phyloP scores from a whole-genome alignment of 2,888 invertebrate species.

The Liodrosophila aerea region DNA sequence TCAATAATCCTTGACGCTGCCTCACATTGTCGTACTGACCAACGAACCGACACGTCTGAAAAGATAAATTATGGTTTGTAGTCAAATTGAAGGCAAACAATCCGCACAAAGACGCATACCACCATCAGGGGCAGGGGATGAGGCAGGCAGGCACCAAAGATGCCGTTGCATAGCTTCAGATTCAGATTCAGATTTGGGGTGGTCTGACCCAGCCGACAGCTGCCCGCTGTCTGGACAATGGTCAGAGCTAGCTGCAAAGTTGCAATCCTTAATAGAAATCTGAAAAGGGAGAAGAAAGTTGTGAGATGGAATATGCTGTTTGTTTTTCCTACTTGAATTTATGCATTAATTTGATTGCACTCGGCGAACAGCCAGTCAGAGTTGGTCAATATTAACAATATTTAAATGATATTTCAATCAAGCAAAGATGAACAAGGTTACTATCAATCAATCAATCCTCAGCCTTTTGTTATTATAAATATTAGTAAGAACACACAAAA shows the following conservation, averaged over 20 bases:
- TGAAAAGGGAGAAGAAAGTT: conserved; percentile 4
- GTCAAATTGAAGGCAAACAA: conserved; percentile 81
- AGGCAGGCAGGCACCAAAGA: not conserved
- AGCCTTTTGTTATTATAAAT: no score
- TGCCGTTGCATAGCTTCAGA: conserved; percentile 23
- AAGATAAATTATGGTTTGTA: conserved; percentile 82
- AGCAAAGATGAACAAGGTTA: not conserved
- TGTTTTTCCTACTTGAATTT: conserved; percentile 48
- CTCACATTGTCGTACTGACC: conserved; percentile 78
- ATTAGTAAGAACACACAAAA: no score
- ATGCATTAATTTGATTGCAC: conserved; percentile 67
- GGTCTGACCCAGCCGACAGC: conserved; percentile 43
- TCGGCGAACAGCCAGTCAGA: conserved; percentile 8
- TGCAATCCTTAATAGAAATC: no score
- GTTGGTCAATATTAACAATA: not conserved
- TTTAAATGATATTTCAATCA: no score
- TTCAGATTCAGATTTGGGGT: conserved; percentile 26
- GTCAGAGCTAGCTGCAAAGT: conserved; percentile 18
- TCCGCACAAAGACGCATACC: conserved; percentile 48
- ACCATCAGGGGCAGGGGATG: not conserved
- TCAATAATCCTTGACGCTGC: conserved; percentile 81
- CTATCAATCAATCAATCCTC: no score
- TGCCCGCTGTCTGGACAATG: conserved; percentile 46
- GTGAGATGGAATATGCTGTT: conserved; percentile 37
- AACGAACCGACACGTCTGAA: conserved; percentile 76